Percentiles rank a stretch among this genome's conserved stretches.
phyloP scores from a whole-genome alignment of 2,797 vertebrate genomes.

The Bufotes viridis region DNA sequence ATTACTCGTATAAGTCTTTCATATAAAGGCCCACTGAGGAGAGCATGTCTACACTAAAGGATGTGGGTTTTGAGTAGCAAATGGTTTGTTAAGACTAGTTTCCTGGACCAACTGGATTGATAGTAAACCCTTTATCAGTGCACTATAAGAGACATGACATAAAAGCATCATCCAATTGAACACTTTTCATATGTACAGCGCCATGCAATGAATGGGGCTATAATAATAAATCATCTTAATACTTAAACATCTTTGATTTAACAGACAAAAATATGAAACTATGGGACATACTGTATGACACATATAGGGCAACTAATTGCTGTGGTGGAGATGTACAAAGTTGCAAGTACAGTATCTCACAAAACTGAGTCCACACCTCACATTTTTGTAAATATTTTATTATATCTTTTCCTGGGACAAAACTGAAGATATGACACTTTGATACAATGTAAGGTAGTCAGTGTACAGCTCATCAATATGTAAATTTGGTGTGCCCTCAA shows the following conservation, averaged over 20 bases:
- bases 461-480: too few species aligned
- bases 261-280: not conserved
- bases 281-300: not conserved
- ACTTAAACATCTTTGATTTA: not conserved
- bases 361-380: too few species aligned
- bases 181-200: too few species aligned
- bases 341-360: not conserved
- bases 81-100: not conserved
- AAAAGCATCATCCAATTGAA: too few species aligned
- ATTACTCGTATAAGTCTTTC: not conserved
- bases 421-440: too few species aligned
- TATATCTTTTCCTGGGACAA: too few species aligned
- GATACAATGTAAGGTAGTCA: too few species aligned
- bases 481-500: too few species aligned
- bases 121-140: not conserved
- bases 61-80: conserved; percentile 1
- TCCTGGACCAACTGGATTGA: not conserved
- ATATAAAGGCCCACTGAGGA: not conserved
- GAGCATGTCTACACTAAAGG: not conserved
- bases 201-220: too few species aligned
- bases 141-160: not conserved
- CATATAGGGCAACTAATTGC: not conserved
- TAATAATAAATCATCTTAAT: not conserved
- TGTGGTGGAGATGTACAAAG: not conserved
- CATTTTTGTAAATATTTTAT: too few species aligned